Evolutionary conservation across 2,888 invertebrate species (phyloP).

Genomic region (Odontomyia ornata): DNA sequence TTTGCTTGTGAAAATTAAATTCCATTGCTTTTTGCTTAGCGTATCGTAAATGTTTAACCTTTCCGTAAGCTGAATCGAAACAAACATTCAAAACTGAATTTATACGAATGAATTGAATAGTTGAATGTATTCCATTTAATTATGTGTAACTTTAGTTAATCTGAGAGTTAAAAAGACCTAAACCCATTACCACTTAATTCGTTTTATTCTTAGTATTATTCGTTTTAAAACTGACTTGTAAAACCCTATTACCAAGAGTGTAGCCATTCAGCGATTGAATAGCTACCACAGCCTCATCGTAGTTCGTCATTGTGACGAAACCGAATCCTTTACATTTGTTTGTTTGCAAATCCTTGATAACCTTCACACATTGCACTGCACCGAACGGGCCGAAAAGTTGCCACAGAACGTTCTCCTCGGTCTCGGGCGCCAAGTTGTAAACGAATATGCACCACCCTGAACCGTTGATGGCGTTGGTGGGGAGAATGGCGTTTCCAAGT

Average conservation of each 20-base stretch:
- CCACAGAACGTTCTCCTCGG: conserved; percentile 92
- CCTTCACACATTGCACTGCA: conserved; percentile 92
- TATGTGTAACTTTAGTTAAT: conserved; percentile 6
- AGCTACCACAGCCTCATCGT: conserved; percentile 91
- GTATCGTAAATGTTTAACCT: not conserved
- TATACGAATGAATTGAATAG: not conserved
- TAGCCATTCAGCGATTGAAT: conserved; percentile 93
- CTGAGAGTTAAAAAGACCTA: conserved; percentile 2
- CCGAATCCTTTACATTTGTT: conserved; percentile 96
- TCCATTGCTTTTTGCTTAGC: conserved; percentile 36
- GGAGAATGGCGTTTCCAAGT: conserved; percentile 75
- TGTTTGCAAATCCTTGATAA: conserved; percentile 89
- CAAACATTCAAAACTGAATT: conserved; percentile 25
- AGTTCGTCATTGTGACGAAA: conserved; percentile 94
- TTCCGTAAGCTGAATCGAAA: conserved; percentile 28
- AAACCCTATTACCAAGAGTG: conserved; percentile 87
- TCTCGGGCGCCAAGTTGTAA: conserved; percentile 91
- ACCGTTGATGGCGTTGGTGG: conserved; percentile 81
- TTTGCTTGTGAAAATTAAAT: conserved; percentile 17
- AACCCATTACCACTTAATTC: conserved; percentile 49
- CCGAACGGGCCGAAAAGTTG: conserved; percentile 94
- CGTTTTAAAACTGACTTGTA: conserved; percentile 93
- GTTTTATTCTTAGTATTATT: conserved; percentile 76
- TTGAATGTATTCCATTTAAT: conserved; percentile 5
- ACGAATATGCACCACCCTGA: conserved; percentile 84